Conservation (phyloP, 2,888 invertebrate genomes). For the Allophyes oxyacanthae region DNA sequence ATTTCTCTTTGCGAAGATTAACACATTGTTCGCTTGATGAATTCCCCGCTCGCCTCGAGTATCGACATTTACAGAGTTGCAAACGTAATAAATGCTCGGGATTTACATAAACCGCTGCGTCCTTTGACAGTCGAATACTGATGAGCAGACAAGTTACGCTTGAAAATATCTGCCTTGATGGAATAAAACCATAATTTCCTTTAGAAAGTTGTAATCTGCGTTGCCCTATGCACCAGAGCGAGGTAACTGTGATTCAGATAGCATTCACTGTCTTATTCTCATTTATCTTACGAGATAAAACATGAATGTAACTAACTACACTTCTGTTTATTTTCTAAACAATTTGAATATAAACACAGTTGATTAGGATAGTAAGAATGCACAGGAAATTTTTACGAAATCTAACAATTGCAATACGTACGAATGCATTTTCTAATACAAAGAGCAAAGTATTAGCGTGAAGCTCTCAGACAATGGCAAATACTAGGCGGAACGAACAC, state of each 20-base stretch:
- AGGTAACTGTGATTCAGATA: constrained; percentile 55
- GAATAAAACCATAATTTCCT: constrained; percentile 74
- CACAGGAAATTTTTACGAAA: constrained; percentile 56
- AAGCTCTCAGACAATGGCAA: constrained; percentile 83
- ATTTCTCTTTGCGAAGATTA: constrained; percentile 70
- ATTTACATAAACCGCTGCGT: constrained; percentile 78
- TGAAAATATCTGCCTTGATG: constrained; percentile 64
- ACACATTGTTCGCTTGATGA: constrained; percentile 71
- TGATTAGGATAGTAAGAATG: constrained; percentile 38
- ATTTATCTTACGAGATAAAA: constrained; percentile 52
- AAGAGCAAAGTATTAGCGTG: constrained; percentile 75
- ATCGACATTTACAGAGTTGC: constrained; percentile 71
- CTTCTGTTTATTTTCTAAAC: constrained; percentile 21
- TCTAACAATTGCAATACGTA: constrained; percentile 70
- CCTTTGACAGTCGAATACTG: constrained; percentile 78
- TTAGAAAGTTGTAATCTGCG: constrained; percentile 66
- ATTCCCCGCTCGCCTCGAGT: constrained; percentile 60
- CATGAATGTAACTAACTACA: constrained; percentile 29
- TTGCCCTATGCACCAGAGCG: constrained; percentile 54
- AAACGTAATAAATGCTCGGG: constrained; percentile 73
- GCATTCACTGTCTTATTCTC: constrained; percentile 49
- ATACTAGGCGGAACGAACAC: constrained; percentile 75
- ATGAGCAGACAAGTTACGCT: constrained; percentile 71
- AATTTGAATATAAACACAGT: constrained; percentile 16
- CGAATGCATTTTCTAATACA: constrained; percentile 75